These are phyloP conservation scores for Drosophila paucipuncta DNA, from an alignment of 2,888 invertebrate genomes.

Conservation along the genomic window DNA sequence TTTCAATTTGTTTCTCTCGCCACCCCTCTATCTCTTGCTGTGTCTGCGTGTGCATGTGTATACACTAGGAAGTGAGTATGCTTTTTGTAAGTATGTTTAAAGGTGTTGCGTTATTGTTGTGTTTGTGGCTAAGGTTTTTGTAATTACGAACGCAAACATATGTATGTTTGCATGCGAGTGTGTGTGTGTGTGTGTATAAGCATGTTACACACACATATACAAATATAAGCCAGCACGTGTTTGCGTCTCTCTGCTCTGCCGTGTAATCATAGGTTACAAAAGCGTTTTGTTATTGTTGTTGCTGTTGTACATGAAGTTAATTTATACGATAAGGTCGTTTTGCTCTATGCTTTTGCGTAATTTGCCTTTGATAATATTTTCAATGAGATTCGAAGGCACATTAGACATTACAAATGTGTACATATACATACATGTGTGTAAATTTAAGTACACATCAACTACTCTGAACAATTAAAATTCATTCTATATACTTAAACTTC, in stretches of 20 bases:
- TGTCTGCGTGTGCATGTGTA: constrained; percentile 18
- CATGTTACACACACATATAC: neutral
- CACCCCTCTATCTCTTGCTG: neutral
- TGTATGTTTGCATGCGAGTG: neutral
- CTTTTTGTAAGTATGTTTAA: constrained; percentile 56
- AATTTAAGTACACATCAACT: neutral
- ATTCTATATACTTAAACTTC: neutral
- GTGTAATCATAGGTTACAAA: constrained; percentile 73
- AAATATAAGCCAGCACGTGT: constrained; percentile 41
- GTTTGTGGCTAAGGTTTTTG: constrained; percentile 47
- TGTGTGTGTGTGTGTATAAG: constrained; percentile 1
- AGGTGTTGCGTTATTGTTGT: constrained; percentile 57
- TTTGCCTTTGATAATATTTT: constrained; percentile 74
- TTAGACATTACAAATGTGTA: neutral
- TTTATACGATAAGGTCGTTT: constrained; percentile 79
- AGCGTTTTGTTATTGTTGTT: constrained; percentile 54
- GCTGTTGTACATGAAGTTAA: constrained; percentile 60
- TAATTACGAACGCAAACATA: constrained; percentile 42
- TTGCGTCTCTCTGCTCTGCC: constrained; percentile 38
- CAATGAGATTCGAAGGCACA: constrained; percentile 54
- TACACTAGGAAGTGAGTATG: constrained; percentile 66
- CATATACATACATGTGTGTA: neutral
- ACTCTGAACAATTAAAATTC: neutral
- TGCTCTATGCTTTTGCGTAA: constrained; percentile 76
- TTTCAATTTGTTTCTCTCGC: constrained; percentile 30